Percentiles rank a stretch among this genome's conserved stretches.
Evolutionary conservation across 2,113 vertebrate species (phyloP).

Genomic region (Rhagologus leucostigma): DNA sequence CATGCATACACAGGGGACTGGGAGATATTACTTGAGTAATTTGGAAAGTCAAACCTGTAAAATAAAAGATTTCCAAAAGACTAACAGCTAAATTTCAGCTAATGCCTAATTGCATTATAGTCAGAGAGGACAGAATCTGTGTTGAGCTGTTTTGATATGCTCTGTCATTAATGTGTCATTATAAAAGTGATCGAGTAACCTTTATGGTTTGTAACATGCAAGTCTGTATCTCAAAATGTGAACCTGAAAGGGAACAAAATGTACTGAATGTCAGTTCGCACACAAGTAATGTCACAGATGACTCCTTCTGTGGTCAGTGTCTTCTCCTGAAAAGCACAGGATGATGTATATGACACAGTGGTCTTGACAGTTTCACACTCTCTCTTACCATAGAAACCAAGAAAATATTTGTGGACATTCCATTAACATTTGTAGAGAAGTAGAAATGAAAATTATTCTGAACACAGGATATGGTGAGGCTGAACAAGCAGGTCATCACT

Average conservation of each 20-base stretch:
- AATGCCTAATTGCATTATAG: background rate
- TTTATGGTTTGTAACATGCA: background rate
- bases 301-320: background rate
- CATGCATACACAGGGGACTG: background rate
- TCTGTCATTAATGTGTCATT: background rate
- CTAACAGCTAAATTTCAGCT: background rate
- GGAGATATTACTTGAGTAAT: background rate
- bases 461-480: conserved; percentile 70
- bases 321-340: conserved; percentile 63
- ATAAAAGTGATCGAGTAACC: background rate
- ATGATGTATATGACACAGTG: conserved; percentile 38
- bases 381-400: conserved; percentile 73
- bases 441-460: conserved; percentile 73
- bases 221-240: conserved; percentile 29
- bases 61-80: background rate
- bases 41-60: background rate
- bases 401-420: conserved; percentile 76
- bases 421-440: conserved; percentile 72
- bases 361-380: conserved; percentile 53
- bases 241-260: conserved; percentile 52
- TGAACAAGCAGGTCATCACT: conserved; percentile 49
- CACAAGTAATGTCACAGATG: conserved; percentile 41
- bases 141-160: background rate
- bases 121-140: background rate
- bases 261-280: conserved; percentile 21